Base-by-base conservation (phyloP, 2,888 invertebrate genomes). In the Amblyjoppa fuscipennis region DNA sequence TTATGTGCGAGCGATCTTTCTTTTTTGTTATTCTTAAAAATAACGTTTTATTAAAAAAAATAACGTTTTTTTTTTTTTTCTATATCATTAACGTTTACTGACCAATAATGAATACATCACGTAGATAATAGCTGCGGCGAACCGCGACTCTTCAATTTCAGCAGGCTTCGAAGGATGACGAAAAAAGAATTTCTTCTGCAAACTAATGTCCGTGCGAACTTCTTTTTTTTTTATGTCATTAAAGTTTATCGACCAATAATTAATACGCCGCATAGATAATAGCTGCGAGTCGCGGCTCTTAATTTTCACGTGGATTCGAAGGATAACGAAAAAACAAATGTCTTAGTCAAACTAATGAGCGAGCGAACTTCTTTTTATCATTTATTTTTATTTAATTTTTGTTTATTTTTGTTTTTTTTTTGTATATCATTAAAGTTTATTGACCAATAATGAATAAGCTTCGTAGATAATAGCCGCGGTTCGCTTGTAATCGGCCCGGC, bases 381-480 rank as follows among this genome's bases (percentile, higher is more conserved):
- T 20, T 20, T 20, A 20, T 20, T 59, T 34, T 5, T 4, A 6
- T 34, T 34, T 6, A 0, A 34, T 5, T 6, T 34, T 31, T 31
- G 3, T 31, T 31, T 3, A 34, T 59, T 13, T 11, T 25, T 61
- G 3, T 61, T 28, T 61, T 28, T 61, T 28, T 28, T 4, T 13
- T 13, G 20, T 20, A 61, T 13, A 31, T 61, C 61, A 4, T 61
- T 16, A 61, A 61, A 31, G 28, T 61, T 66, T 76, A 66, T 66
- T 20, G 64, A 76, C 51, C 64, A 49, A 16, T 66, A 38, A 76
- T 53, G 13, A 45, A 45, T 76, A 53, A 9, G 51, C 34, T 20
- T 25, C 51, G 76, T 66, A 66, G 34, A 76, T 76, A 76, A 76
- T 76, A 51, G 76, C 51, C 25, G 49, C 49, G 76, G 41, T 34